Evolutionary conservation across 1,140 invertebrate genomes (phyloP).

Genomic region (Pomacea maculata): DNA sequence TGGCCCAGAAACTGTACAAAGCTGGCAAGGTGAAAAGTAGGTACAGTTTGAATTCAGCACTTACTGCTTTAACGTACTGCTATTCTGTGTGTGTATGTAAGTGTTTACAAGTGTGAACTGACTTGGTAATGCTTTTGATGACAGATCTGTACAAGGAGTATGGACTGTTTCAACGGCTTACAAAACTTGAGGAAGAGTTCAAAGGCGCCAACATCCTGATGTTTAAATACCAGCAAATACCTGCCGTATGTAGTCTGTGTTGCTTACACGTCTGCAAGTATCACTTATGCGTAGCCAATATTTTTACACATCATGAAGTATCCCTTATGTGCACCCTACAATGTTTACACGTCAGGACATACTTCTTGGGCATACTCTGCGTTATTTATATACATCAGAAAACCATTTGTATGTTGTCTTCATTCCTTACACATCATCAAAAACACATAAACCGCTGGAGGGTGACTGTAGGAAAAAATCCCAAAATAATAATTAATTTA

Average conservation of each 20-base stretch:
- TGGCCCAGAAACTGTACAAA: constrained; percentile 58
- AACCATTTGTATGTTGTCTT: too few species aligned
- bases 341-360: too few species aligned
- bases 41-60: neutral
- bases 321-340: too few species aligned
- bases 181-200: constrained; percentile 52
- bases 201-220: constrained; percentile 54
- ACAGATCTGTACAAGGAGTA: constrained; percentile 50
- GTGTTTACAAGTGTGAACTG: neutral
- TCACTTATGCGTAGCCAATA: too few species aligned
- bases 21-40: constrained; percentile 54
- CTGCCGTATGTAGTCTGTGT: constrained; percentile 23
- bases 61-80: neutral
- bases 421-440: too few species aligned
- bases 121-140: too few species aligned
- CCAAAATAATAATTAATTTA: neutral
- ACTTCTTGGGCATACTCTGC: too few species aligned
- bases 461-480: neutral
- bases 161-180: constrained; percentile 54
- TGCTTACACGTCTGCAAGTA: too few species aligned
- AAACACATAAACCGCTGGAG: too few species aligned
- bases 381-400: too few species aligned
- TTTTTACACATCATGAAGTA: too few species aligned
- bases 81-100: neutral
- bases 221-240: constrained; percentile 53